Evolutionary conservation across 2,888 invertebrate genomes (phyloP).

Genomic region (Eilema caniola): DNA sequence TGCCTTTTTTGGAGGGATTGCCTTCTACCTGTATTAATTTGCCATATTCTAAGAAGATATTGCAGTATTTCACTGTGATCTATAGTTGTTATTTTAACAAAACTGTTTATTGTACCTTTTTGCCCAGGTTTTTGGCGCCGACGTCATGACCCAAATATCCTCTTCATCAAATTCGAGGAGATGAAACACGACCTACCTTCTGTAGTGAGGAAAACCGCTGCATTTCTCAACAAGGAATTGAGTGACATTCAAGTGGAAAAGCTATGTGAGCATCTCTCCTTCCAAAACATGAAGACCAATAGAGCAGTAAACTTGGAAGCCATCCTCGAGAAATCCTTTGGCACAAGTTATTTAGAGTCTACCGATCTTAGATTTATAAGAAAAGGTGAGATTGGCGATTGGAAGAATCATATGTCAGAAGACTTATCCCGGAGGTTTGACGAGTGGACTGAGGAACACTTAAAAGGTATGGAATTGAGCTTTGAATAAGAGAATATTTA

Average conservation of each 20-base stretch:
- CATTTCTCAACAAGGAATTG: conserved; percentile 90
- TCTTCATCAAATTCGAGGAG: conserved; percentile 94
- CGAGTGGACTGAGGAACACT: conserved; percentile 89
- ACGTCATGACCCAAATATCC: conserved; percentile 90
- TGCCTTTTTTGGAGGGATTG: no score
- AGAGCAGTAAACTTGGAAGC: conserved; percentile 92
- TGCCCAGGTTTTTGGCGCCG: conserved; percentile 89
- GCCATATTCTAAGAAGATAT: no score
- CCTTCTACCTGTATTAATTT: no score
- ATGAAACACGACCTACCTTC: conserved; percentile 91
- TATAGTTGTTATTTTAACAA: no score
- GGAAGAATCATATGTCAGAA: conserved; percentile 92
- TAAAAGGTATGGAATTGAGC: conserved; percentile 87
- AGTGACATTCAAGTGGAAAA: conserved; percentile 89
- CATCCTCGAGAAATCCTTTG: conserved; percentile 86
- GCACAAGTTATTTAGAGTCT: conserved; percentile 78
- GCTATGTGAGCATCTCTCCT: conserved; percentile 92
- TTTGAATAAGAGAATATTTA: conserved; percentile 77
- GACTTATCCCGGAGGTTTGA: conserved; percentile 91
- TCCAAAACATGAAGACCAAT: conserved; percentile 94
- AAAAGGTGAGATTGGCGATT: conserved; percentile 93
- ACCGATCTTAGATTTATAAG: conserved; percentile 89
- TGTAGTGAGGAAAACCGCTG: conserved; percentile 90
- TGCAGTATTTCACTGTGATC: no score
- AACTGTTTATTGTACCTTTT: neutral